Evolutionary conservation across 2,797 vertebrate genomes (phyloP).

Genomic region (Potorous gilbertii): DNA sequence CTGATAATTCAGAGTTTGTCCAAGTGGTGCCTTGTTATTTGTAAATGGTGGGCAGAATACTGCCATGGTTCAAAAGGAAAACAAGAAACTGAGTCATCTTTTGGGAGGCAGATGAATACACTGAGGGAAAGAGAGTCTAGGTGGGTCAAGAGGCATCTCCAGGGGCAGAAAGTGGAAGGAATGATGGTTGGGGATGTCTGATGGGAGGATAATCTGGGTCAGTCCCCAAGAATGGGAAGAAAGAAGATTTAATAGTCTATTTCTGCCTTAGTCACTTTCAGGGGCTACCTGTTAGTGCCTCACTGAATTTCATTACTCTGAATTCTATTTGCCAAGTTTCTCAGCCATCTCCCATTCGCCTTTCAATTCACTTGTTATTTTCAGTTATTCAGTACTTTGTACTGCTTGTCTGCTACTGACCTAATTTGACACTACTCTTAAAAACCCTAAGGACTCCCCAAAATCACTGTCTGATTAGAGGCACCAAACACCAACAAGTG

Average conservation of each 20-base stretch:
- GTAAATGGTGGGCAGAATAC: background rate
- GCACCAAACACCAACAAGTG: background rate
- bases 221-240: background rate
- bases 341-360: background rate
- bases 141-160: background rate
- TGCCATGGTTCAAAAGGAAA: conserved; percentile 5
- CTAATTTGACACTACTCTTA: background rate
- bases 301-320: background rate
- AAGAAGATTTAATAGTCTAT: background rate
- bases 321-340: background rate
- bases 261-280: background rate
- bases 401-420: background rate
- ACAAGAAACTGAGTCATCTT: background rate
- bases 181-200: background rate
- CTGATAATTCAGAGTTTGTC: background rate
- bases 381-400: background rate
- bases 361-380: background rate
- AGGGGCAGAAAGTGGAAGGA: background rate
- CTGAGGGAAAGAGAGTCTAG: background rate
- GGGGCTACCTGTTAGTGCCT: background rate
- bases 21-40: conserved; percentile 32
- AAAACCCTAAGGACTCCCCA: background rate
- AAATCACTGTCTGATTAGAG: background rate
- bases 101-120: background rate
- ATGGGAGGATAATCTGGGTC: background rate